phyloP scores from a whole-genome alignment of 2,888 invertebrate genomes.

The Lithophane semibrunnea region DNA sequence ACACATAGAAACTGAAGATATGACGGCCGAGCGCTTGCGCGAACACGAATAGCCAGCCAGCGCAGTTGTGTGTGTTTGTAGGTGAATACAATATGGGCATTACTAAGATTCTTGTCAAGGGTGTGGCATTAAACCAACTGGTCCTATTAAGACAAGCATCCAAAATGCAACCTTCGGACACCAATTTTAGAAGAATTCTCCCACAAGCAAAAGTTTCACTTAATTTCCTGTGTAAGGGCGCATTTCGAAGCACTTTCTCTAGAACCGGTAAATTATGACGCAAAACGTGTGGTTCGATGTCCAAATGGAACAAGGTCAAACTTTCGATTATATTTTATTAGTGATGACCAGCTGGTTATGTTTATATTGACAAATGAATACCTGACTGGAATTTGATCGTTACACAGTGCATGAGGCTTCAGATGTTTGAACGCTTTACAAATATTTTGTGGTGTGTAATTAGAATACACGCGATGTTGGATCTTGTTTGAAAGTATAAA shows the following conservation, averaged over 20 bases:
- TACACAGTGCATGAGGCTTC: neutral
- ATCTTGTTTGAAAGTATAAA: neutral
- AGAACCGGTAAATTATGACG: constrained; percentile 54
- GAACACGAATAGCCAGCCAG: neutral
- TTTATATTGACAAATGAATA: neutral
- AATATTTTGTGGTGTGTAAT: neutral
- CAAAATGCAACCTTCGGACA: neutral
- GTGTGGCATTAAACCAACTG: neutral
- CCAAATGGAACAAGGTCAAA: constrained; percentile 40
- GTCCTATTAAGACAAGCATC: constrained; percentile 1
- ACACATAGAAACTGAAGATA: neutral
- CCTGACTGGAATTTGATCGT: constrained; percentile 15
- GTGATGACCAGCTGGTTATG: constrained; percentile 20
- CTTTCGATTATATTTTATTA: constrained; percentile 61
- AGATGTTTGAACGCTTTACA: neutral
- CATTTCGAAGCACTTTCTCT: constrained; percentile 58
- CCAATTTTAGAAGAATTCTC: constrained; percentile 11
- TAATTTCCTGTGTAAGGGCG: constrained; percentile 55
- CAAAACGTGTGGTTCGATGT: constrained; percentile 33
- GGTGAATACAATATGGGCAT: neutral
- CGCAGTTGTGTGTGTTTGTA: neutral
- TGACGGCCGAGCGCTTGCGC: neutral
- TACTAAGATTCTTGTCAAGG: neutral
- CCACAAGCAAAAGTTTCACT: constrained; percentile 40
- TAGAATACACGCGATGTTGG: neutral